Evolutionary conservation across 2,797 vertebrate genomes (phyloP).

Genomic region (Crocodylus rhombifer): DNA sequence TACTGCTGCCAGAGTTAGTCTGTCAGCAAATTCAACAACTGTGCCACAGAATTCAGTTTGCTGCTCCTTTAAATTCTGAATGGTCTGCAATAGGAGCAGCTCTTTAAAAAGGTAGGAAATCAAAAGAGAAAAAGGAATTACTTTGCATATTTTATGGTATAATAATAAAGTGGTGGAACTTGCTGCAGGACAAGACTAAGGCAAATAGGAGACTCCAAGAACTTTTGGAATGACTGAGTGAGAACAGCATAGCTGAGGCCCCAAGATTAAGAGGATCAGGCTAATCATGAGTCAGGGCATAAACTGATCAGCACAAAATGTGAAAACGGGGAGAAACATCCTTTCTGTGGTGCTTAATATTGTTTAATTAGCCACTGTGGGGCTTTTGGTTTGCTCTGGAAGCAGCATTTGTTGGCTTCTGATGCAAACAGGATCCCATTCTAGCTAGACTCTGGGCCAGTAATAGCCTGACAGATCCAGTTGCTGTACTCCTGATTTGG

Average conservation of each 20-base stretch:
- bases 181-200: not conserved
- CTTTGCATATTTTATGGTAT: not conserved
- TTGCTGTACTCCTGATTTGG: not conserved
- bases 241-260: constrained; percentile 56
- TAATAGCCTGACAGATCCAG: constrained; percentile 6
- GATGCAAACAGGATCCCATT: not conserved
- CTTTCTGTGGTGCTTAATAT: constrained; percentile 35
- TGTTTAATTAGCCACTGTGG: not conserved
- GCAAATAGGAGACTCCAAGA: not conserved
- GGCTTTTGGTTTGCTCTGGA: constrained; percentile 40
- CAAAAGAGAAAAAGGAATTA: constrained; percentile 1
- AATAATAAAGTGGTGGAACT: not conserved
- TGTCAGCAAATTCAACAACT: not conserved
- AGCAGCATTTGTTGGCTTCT: constrained; percentile 30
- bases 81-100: not conserved
- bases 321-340: too few relatives aligned
- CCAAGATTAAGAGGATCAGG: constrained; percentile 47
- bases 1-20: not conserved
- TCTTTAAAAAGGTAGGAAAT: not conserved
- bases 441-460: constrained; percentile 7
- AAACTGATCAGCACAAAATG: constrained; percentile 63
- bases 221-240: not conserved
- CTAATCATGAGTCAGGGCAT: constrained; percentile 62
- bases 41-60: not conserved
- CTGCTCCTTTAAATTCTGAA: not conserved